phyloP scores from a whole-genome alignment of 2,797 vertebrate species.

The Coregonus suidteri region DNA sequence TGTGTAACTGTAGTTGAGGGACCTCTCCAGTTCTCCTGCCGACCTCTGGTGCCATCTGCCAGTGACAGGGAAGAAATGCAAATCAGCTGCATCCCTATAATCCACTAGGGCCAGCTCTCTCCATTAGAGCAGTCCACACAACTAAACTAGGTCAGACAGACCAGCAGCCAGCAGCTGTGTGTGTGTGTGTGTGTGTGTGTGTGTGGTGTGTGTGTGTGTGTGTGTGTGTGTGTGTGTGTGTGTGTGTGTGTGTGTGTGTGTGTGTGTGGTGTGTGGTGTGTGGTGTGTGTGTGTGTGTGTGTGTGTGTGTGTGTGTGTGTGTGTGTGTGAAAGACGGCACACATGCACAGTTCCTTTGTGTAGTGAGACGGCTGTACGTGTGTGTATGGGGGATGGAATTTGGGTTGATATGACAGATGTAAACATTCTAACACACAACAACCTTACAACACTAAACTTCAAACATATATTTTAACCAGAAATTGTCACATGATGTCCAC shows the following conservation, averaged over 20 bases:
- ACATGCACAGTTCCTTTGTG: constrained; percentile 71
- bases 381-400: constrained; percentile 56
- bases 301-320: neutral
- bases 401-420: constrained; percentile 10
- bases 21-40: constrained; percentile 42
- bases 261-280: too few relatives aligned
- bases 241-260: constrained; percentile 34
- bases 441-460: neutral
- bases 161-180: constrained; percentile 70
- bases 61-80: constrained; percentile 78
- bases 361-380: constrained; percentile 64
- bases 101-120: constrained; percentile 52
- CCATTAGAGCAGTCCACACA: constrained; percentile 73
- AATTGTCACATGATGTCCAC: neutral
- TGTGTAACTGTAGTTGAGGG: constrained; percentile 8
- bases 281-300: constrained; percentile 30
- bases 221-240: neutral
- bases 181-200: constrained; percentile 28
- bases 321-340: constrained; percentile 54
- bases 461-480: neutral
- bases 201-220: constrained; percentile 19
- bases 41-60: constrained; percentile 80
- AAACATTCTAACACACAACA: neutral
- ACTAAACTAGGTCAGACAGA: constrained; percentile 78
- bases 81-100: constrained; percentile 71